A percentile compares a stretch with the other conserved stretches of the same genome.
Evolutionary conservation across 2,797 vertebrate species (phyloP).

Genomic region (Caiman crocodilus): DNA sequence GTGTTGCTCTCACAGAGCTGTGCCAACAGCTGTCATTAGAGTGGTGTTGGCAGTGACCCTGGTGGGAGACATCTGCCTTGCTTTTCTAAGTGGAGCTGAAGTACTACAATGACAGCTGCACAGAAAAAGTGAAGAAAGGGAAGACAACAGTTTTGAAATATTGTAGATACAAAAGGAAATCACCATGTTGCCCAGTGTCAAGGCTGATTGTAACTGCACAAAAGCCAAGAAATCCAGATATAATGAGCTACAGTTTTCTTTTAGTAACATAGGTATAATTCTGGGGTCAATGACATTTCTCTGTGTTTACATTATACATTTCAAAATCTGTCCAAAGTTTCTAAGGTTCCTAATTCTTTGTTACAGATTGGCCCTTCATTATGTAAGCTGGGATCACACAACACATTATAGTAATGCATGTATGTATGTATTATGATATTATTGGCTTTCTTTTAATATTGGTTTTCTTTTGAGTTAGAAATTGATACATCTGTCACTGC

Average conservation of each 20-base stretch:
- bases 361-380: background rate
- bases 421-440: background rate
- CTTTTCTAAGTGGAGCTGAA: slow-evolving; percentile 18
- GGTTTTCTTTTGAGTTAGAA: background rate
- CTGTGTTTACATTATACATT: background rate
- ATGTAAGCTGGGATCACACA: background rate
- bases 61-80: slow-evolving; percentile 66
- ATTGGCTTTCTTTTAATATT: background rate
- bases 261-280: background rate
- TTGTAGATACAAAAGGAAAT: slow-evolving; percentile 50
- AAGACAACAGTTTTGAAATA: slow-evolving; percentile 50
- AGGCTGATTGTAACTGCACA: slow-evolving; percentile 14
- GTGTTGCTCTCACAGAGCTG: slow-evolving; percentile 46
- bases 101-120: slow-evolving; percentile 65
- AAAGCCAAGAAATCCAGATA: background rate
- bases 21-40: slow-evolving; percentile 66
- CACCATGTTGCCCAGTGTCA: slow-evolving; percentile 12
- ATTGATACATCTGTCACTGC: background rate
- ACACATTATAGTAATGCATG: background rate
- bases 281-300: background rate
- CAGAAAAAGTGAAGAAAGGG: slow-evolving; percentile 51
- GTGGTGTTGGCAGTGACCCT: slow-evolving; percentile 60
- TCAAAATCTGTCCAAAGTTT: background rate
- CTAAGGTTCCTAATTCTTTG: background rate
- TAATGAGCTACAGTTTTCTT: background rate